A percentile compares a stretch with the other conserved stretches of the same genome.
These are phyloP conservation scores for Vesta saturnalis DNA, from an alignment of 2,888 invertebrate species.

Conservation along the genomic window DNA sequence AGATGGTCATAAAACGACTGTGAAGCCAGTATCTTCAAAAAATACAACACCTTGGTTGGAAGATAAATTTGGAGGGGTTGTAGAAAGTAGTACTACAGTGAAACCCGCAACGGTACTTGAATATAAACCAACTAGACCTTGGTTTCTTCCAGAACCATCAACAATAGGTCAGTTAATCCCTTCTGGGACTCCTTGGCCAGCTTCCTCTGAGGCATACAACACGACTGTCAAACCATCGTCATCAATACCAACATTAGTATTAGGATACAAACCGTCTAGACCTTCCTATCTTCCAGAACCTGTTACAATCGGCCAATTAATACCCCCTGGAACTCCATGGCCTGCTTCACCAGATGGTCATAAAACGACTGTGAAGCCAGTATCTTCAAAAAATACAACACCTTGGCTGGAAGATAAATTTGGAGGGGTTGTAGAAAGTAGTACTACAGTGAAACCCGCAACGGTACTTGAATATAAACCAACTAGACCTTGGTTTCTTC, in stretches of 20 bases:
- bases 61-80: neutral
- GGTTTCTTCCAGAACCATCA: conserved; percentile 18
- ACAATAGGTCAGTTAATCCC: conserved; percentile 27
- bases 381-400: conserved; percentile 8
- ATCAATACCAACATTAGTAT: neutral
- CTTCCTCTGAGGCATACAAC: conserved; percentile 3
- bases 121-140: conserved; percentile 31
- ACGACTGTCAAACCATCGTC: neutral
- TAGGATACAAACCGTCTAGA: conserved; percentile 11
- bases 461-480: conserved; percentile 33
- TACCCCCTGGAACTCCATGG: conserved; percentile 39
- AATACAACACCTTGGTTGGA: neutral
- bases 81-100: neutral
- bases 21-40: conserved; percentile 26
- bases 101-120: conserved; percentile 21
- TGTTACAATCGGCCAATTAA: conserved; percentile 19
- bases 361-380: conserved; percentile 3
- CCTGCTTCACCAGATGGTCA: conserved; percentile 40
- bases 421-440: neutral
- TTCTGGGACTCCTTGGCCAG: conserved; percentile 40
- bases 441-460: neutral
- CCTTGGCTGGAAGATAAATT: neutral
- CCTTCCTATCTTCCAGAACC: conserved; percentile 22
- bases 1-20: neutral
- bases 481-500: conserved; percentile 18